Conservation (phyloP, 2,888 invertebrate species). For the Allacma fusca region DNA sequence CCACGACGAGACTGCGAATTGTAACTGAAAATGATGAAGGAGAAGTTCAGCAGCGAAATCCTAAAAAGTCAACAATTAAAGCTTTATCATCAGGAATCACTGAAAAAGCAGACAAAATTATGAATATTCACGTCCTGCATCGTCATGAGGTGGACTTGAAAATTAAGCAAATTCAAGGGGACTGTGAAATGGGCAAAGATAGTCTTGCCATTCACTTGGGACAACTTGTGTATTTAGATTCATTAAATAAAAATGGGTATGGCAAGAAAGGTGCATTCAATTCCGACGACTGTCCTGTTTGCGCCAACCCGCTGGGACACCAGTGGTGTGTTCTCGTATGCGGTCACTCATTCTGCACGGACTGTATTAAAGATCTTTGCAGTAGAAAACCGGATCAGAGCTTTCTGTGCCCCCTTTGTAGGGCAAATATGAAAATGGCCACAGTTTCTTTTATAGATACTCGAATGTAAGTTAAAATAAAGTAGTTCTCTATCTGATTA, state of each 20-base stretch:
- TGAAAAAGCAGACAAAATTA: constrained; percentile 51
- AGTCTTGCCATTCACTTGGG: constrained; percentile 65
- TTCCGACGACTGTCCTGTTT: constrained; percentile 77
- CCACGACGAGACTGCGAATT: constrained; percentile 56
- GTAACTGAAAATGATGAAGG: constrained; percentile 5
- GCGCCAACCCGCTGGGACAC: constrained; percentile 69
- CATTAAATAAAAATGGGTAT: constrained; percentile 69
- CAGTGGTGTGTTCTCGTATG: constrained; percentile 77
- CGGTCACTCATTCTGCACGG: constrained; percentile 76
- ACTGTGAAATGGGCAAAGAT: constrained; percentile 60
- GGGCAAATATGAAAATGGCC: constrained; percentile 66
- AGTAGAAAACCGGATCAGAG: constrained; percentile 42
- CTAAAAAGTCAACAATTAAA: constrained; percentile 46
- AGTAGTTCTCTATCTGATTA: no score
- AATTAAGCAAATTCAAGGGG: constrained; percentile 59
- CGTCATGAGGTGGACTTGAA: constrained; percentile 58
- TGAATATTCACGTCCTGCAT: constrained; percentile 59
- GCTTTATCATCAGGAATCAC: constrained; percentile 43
- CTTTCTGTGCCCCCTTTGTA: constrained; percentile 70
- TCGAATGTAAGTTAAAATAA: constrained; percentile 51
- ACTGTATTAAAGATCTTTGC: constrained; percentile 67
- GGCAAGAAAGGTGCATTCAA: constrained; percentile 66
- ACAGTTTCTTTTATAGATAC: constrained; percentile 66
- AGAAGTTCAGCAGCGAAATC: background rate
- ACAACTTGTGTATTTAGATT: constrained; percentile 73